These are phyloP conservation scores for Pyrgus malvae DNA, from an alignment of 2,888 invertebrate species.

Conservation along the genomic window DNA sequence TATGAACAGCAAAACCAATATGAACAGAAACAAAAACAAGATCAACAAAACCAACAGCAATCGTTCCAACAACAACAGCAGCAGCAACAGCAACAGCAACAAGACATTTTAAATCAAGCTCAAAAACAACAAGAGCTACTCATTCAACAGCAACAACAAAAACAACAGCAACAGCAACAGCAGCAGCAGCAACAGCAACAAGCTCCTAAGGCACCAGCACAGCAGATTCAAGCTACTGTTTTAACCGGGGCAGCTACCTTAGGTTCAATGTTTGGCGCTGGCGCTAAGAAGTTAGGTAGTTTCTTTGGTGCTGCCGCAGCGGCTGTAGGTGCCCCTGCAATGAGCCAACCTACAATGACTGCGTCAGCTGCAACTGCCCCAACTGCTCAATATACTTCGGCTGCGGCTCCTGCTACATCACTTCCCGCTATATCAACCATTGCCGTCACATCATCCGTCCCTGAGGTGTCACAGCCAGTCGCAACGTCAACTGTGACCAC, in stretches of 20 bases:
- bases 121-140: slow-evolving; percentile 43
- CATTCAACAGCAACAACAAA: slow-evolving; percentile 42
- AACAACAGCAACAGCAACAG: slow-evolving; percentile 47
- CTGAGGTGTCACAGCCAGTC: slow-evolving; percentile 61
- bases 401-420: slow-evolving; percentile 55
- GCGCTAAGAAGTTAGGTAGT: slow-evolving; percentile 75
- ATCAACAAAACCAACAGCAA: slow-evolving; percentile 35
- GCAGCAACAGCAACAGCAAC: slow-evolving; percentile 43
- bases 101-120: slow-evolving; percentile 32
- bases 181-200: slow-evolving; percentile 50
- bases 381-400: slow-evolving; percentile 46
- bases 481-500: slow-evolving; percentile 61
- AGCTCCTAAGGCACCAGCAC: too few species aligned
- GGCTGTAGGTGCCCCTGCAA: slow-evolving; percentile 61
- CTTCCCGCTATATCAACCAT: slow-evolving; percentile 57
- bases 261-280: slow-evolving; percentile 76
- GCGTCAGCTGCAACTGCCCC: slow-evolving; percentile 45
- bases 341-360: slow-evolving; percentile 47
- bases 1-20: slow-evolving; percentile 35
- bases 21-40: slow-evolving; percentile 31
- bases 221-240: slow-evolving; percentile 68
- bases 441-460: slow-evolving; percentile 66
- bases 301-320: slow-evolving; percentile 77
- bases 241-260: slow-evolving; percentile 73
- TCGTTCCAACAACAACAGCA: slow-evolving; percentile 47